Evolutionary conservation across 2,797 vertebrate genomes (phyloP), one percentile per base, ranked within the genome.

Genomic region (Sebastes itinus): DNA sequence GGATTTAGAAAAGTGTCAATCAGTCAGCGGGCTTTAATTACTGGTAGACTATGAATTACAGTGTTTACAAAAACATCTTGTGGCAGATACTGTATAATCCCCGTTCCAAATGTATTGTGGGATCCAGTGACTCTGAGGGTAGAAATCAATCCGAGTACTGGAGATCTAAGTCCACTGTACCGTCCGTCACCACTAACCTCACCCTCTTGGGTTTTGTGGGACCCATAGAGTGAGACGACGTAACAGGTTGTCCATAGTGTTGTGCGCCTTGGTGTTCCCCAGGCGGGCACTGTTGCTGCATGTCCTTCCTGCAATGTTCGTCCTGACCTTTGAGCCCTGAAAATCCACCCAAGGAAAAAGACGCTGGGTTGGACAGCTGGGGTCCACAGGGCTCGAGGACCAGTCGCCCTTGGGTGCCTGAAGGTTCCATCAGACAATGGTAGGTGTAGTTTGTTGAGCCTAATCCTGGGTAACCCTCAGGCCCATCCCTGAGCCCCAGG

Each of bases 171-270:
- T 97, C 96, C 7, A 99, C 98, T 18, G 97, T 97, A 69, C 97
- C 97, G 1, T 99, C 97, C 16, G 96, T 97, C 72, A 98, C 97
- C 55, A 98, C 97, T n/a, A 98, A 93, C 80, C 97, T 95, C 80
- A 99, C 96, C 83, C 97, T 95, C 90, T 97, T 97, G 78, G 97
- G 96, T 75, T 97, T 97, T 35, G 94, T 91, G 38, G 93, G 12
- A 33, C 90, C 93, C 88, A 95, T 92, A 1, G 96, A 93, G 84
- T 96, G 95, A 46, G 96, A 94, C 1, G 92, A 68, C 4, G 94
- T 27, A 10, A 85, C 89, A 10, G 92, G 88, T n/a, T 20, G 49
- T 65, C 89, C 92, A 5, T 94, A 95, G 72, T 95, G 93, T 14
- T 94, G 82, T 4, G 90, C 28, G 9, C 88, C 91, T 6, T 94